Evolutionary conservation across 2,113 vertebrate genomes (phyloP).

Genomic region (Pelobates fuscus): DNA sequence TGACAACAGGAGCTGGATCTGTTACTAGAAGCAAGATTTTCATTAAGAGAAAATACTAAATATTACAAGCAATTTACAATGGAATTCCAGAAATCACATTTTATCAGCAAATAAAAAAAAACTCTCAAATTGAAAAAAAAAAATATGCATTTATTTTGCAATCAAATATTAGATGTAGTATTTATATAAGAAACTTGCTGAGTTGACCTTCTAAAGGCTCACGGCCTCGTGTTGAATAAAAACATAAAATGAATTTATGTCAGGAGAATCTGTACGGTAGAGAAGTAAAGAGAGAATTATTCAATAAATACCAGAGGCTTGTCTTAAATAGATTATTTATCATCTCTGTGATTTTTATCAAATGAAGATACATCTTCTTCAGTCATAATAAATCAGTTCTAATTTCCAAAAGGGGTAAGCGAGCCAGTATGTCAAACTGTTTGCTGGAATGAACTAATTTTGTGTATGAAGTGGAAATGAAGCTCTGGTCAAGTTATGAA

Average conservation of each 20-base stretch:
- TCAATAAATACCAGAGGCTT: constrained; percentile 19
- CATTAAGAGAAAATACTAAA: constrained; percentile 13
- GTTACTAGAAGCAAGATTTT: constrained; percentile 15
- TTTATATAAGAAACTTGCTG: neutral
- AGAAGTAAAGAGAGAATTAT: constrained; percentile 23
- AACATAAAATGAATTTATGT: constrained; percentile 5
- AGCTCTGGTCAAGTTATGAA: no score
- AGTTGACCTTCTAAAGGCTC: no score
- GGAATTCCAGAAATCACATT: constrained; percentile 1
- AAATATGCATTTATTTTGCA: neutral
- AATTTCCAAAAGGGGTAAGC: neutral
- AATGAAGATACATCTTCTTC: constrained; percentile 15
- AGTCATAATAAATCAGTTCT: constrained; percentile 33
- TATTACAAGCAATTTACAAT: constrained; percentile 12
- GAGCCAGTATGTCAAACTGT: no score
- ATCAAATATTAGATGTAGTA: neutral
- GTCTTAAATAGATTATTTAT: constrained; percentile 37
- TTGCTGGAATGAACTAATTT: no score
- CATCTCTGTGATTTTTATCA: constrained; percentile 9
- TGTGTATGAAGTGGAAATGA: no score
- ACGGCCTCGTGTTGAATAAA: no score
- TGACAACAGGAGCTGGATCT: constrained; percentile 1
- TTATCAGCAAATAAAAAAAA: neutral
- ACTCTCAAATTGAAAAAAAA: neutral
- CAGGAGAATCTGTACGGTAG: constrained; percentile 5